Evolutionary conservation across 2,888 invertebrate species (phyloP), one percentile per base, ranked within the genome.

Genomic region (Aradus depressus): DNA sequence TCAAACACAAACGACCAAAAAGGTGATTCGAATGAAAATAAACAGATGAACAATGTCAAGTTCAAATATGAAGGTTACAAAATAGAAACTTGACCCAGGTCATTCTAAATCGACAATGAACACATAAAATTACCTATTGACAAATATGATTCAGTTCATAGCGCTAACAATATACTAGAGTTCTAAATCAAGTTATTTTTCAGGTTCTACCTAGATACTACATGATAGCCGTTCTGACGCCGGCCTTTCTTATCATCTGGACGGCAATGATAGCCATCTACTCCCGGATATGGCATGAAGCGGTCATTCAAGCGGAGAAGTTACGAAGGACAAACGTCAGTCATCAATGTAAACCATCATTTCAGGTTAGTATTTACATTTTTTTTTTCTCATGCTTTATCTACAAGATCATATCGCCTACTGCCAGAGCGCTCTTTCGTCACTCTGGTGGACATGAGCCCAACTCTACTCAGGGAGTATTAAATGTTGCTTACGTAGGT

Each of bases 231-330:
- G 65, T 79, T 19, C 69, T 85, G 57, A 79, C 79, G 38, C 86
- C 86, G 1, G 76, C 80, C 66, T 83, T 86, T 64, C 72, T 76
- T 0, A 69, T 81, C 34, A 77, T 84, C 55, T 86, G 85, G 84
- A 65, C 80, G 60, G 77, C 77, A 59, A 82, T 86, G 80, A 72
- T 84, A 59, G 65, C 81, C 42, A 71, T 86, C 51, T 86, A 87
- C 67, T 78, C 79, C 74, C 74, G 81, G 61, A 87, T 87, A 62
- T 84, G 83, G 79, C 73, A 77, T 26, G 85, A 84, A 66, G 85
- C 86, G 1, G 52, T 56, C 1, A 18, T 53, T 2, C 59, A 59
- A 42, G 74, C 77, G 3, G 79, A 77, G 60, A 84, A 86, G 65
- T 79, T 79, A 18, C 75, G 77, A 58, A 73, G 83, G 54, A 70